phyloP scores from a whole-genome alignment of 2,113 vertebrate genomes.

The Neotoma lepida region DNA sequence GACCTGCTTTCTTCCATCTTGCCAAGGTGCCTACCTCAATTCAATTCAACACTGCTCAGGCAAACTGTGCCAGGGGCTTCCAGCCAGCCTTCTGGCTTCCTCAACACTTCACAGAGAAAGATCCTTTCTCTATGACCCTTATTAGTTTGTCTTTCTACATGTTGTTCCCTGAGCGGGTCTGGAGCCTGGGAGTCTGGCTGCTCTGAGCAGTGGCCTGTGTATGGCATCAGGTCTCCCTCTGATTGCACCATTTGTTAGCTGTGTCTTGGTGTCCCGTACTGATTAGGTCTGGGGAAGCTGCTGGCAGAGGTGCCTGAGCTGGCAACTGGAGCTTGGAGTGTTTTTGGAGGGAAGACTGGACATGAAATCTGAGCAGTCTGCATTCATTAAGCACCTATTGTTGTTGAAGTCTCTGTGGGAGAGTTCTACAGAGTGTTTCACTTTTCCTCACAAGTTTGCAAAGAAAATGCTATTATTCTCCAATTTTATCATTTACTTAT shows the following conservation, averaged over 20 bases:
- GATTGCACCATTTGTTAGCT: neutral
- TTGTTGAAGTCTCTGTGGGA: neutral
- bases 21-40: neutral
- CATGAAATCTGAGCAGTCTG: neutral
- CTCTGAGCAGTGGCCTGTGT: neutral
- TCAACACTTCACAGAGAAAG: neutral
- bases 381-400: neutral
- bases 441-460: neutral
- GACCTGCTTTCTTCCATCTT: neutral
- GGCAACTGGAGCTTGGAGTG: neutral
- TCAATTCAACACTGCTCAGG: neutral
- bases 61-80: neutral
- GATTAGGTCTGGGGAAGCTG: neutral
- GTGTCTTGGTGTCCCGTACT: neutral
- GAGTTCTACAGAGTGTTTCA: neutral
- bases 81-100: neutral
- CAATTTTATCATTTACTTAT: neutral
- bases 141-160: neutral
- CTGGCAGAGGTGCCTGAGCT: neutral
- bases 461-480: neutral
- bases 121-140: too few relatives aligned
- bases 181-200: neutral
- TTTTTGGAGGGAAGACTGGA: neutral
- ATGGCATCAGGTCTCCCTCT: neutral
- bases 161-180: neutral